Evolutionary conservation across 2,888 invertebrate species (phyloP), one percentile per base, ranked within the genome.

Genomic region (Drosophila kuntzei): DNA sequence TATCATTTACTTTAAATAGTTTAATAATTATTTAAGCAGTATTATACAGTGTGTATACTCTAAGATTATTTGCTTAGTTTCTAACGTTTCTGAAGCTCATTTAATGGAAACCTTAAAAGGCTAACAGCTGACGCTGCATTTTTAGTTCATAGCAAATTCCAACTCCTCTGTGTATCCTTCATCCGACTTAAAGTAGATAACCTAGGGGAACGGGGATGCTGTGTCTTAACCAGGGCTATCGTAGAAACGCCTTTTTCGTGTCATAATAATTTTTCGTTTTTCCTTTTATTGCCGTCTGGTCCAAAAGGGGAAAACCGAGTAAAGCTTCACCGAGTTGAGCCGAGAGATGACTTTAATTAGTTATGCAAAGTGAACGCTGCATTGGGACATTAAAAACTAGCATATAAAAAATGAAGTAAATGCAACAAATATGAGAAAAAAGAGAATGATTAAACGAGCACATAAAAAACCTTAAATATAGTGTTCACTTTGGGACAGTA

Each of bases 301-400:
- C 46, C 44, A 34, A 25, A 32, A 25, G 55, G 43, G 55, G 11
- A 22, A 22, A 32, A 22, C 20, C 20, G 34, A 36, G 41, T 22
- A 6, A 32, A 14, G 37, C 2, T 3, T 11, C 12, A 16, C 27
- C 1, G 34, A 46, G 49, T 59, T 64, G 73, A 70, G 68, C 69
- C 60, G 60, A 71, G 72, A 80, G 84, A 80, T 76, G 87, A 87
- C 80, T 87, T 85, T 85, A 85, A 85, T 85, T 87, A 85, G 84
- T 64, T 85, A 85, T 87, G 86, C 86, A 82, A 87, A 84, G 65
- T 76, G 71, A 70, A 51, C 66, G 71, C 70, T 60, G 75, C 71
- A 61, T 62, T 63, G 76, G 83, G 65, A 70, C 59, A 67, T 57
- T 69, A 67, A 72, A 59, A 67, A 72, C 72, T 62, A 72, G 49